phyloP scores from a whole-genome alignment of 2,797 vertebrate genomes.

The Gymnothorax javanicus region DNA sequence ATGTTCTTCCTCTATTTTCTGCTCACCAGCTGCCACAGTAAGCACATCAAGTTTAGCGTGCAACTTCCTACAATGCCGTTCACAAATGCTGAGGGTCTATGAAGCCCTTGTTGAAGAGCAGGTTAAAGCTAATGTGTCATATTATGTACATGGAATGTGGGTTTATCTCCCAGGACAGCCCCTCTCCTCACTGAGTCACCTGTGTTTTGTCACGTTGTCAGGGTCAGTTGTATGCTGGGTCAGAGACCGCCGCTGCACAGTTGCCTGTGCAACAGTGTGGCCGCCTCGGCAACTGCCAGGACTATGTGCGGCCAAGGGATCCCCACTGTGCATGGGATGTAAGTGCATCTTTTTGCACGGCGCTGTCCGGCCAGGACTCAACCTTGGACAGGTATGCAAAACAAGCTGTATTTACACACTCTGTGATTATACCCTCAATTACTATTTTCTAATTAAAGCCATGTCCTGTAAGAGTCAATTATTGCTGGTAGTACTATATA shows the following conservation, averaged over 20 bases:
- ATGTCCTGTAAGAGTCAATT: neutral
- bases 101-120: no score
- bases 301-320: conserved; percentile 77
- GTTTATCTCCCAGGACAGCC: neutral
- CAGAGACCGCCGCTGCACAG: conserved; percentile 70
- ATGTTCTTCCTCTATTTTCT: no score
- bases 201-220: conserved; percentile 39
- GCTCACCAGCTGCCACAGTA: no score
- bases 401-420: neutral
- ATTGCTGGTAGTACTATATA: neutral
- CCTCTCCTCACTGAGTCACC: no score
- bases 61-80: no score
- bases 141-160: neutral
- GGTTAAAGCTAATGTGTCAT: neutral
- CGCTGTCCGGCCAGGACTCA: conserved; percentile 10
- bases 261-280: conserved; percentile 70
- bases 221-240: conserved; percentile 73
- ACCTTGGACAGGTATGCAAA: neutral
- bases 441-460: neutral
- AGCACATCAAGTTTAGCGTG: no score
- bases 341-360: conserved; percentile 50
- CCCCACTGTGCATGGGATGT: conserved; percentile 76
- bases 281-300: conserved; percentile 63
- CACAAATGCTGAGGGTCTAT: no score
- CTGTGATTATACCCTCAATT: neutral